These are phyloP conservation scores for Sabellastarte sp. DNA, from an alignment of 2,888 invertebrate species.

Conservation along the genomic window DNA sequence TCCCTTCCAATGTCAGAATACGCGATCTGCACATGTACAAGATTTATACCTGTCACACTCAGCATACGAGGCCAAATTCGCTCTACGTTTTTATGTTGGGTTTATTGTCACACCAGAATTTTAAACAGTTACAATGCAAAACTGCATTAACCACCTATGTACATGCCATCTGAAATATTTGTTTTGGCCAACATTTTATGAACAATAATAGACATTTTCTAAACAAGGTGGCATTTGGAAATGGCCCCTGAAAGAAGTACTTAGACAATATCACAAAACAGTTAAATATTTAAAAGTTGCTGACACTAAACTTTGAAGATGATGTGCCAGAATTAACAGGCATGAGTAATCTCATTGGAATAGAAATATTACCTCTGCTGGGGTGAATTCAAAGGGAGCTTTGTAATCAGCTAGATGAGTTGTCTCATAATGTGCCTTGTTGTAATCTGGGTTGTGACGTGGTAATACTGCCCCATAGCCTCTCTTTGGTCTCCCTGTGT, in stretches of 20 bases:
- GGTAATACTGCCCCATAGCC: constrained; percentile 52
- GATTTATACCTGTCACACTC: not conserved
- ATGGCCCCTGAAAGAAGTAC: too few species aligned
- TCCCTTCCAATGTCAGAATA: too few species aligned
- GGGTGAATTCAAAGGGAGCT: constrained; percentile 45
- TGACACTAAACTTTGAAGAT: too few species aligned
- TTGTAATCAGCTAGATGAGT: constrained; percentile 52
- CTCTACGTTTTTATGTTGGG: not conserved
- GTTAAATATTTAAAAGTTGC: too few species aligned
- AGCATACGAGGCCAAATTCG: not conserved
- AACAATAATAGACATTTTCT: not conserved
- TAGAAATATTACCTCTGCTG: constrained; percentile 33
- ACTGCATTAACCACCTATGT: not conserved
- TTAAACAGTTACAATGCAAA: not conserved
- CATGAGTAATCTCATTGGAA: not conserved
- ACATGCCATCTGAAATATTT: not conserved
- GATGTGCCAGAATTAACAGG: not conserved
- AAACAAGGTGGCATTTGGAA: too few species aligned
- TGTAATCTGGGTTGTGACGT: constrained; percentile 47
- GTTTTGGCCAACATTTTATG: not conserved
- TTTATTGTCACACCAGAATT: not conserved
- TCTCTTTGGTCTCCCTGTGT: constrained; percentile 39
- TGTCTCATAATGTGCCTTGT: constrained; percentile 49
- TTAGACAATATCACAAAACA: too few species aligned
- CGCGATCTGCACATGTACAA: not conserved